Evolutionary conservation across 2,888 invertebrate species (phyloP).

Genomic region (Archips crataeganus): DNA sequence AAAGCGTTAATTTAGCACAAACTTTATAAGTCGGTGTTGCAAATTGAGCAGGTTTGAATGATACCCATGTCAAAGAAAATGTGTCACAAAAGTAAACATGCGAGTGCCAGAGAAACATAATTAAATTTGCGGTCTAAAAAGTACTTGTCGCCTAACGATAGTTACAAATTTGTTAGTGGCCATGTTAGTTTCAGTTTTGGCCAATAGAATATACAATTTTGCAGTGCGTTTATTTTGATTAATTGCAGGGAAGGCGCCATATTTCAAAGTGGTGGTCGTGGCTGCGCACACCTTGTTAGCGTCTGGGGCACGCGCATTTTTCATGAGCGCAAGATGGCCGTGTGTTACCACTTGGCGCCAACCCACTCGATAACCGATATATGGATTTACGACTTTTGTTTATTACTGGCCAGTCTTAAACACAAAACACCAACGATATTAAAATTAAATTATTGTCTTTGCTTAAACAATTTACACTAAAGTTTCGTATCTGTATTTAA

Average conservation of each 20-base stretch:
- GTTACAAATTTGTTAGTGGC: neutral
- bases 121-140: conserved; percentile 46
- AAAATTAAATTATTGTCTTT: conserved; percentile 58
- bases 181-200: neutral
- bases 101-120: conserved; percentile 17
- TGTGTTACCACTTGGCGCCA: conserved; percentile 63
- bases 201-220: conserved; percentile 14
- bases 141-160: conserved; percentile 41
- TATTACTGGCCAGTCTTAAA: conserved; percentile 51
- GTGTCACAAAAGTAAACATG: conserved; percentile 56
- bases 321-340: conserved; percentile 61
- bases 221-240: conserved; percentile 55
- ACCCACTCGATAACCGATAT: conserved; percentile 61
- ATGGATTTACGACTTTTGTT: conserved; percentile 64
- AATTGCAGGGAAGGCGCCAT: conserved; percentile 58
- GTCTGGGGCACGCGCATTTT: conserved; percentile 59
- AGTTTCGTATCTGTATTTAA: conserved; percentile 18
- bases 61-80: conserved; percentile 52
- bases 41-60: conserved; percentile 59
- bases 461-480: conserved; percentile 16
- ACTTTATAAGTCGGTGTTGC: conserved; percentile 62
- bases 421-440: conserved; percentile 50
- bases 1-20: conserved; percentile 67
- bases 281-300: conserved; percentile 59
- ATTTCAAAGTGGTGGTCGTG: conserved; percentile 58